These are phyloP conservation scores for Andrena camellia DNA, from an alignment of 2,888 invertebrate genomes.

Conservation along the genomic window DNA sequence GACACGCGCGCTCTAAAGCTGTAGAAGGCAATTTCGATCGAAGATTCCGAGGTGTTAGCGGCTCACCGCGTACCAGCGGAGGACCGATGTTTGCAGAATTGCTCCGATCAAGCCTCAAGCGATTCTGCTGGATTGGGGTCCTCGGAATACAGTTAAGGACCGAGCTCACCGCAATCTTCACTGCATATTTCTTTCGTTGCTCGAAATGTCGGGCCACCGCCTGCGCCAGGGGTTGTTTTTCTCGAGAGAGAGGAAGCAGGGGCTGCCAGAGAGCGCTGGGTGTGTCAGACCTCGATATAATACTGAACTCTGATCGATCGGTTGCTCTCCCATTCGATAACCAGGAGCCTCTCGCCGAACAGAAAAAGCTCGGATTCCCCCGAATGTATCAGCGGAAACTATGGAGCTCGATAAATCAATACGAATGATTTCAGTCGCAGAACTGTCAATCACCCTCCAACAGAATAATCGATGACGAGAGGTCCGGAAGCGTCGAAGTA, in stretches of 20 bases:
- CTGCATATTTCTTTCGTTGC: background rate
- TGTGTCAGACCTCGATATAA: conserved; percentile 24
- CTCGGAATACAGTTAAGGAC: background rate
- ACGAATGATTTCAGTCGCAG: background rate
- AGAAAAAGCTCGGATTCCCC: background rate
- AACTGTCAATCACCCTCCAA: background rate
- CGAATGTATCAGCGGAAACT: background rate
- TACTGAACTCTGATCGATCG: conserved; percentile 3
- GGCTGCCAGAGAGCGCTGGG: background rate
- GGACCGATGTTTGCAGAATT: background rate
- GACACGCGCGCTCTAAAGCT: background rate
- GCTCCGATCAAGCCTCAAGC: background rate
- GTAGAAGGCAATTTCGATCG: conserved; percentile 23
- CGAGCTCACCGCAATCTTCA: background rate
- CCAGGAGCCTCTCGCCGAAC: no score
- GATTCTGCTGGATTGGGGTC: background rate
- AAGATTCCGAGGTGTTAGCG: conserved; percentile 22
- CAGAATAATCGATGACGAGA: background rate
- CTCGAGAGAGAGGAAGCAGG: background rate
- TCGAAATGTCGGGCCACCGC: conserved; percentile 8
- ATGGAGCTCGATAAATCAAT: background rate
- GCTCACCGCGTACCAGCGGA: background rate
- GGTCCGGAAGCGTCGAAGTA: conserved; percentile 6
- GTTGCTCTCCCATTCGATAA: background rate
- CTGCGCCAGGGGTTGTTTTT: background rate